Conservation (phyloP, 2,888 invertebrate species). For the Furcula furcula region DNA sequence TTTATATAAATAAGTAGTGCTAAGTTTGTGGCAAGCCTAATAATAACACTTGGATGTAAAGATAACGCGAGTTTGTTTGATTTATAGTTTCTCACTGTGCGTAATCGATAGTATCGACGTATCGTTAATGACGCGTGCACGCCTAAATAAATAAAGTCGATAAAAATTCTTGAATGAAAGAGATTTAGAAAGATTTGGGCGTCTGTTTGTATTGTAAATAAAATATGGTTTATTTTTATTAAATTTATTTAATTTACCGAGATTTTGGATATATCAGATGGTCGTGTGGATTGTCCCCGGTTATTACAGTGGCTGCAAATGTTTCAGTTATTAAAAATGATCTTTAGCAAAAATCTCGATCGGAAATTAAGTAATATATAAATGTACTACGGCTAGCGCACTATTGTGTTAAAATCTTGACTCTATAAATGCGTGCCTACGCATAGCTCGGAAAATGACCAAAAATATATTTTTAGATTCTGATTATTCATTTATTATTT, state of each 20-base stretch:
- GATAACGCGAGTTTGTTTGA: slow-evolving; percentile 37
- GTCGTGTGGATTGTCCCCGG: too few species aligned
- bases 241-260: slow-evolving; percentile 11
- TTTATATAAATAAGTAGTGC: too few species aligned
- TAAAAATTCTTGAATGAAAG: slow-evolving; percentile 31
- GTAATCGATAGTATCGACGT: slow-evolving; percentile 45
- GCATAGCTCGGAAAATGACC: too few species aligned
- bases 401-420: too few species aligned
- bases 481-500: too few species aligned
- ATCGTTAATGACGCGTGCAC: slow-evolving; percentile 49
- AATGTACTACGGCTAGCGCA: too few species aligned
- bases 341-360: too few species aligned
- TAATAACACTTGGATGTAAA: slow-evolving; percentile 5
- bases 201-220: slow-evolving; percentile 29
- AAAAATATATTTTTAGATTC: too few species aligned
- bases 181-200: slow-evolving; percentile 30
- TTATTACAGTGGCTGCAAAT: too few species aligned
- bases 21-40: neutral
- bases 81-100: slow-evolving; percentile 43
- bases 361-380: too few species aligned
- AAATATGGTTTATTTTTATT: slow-evolving; percentile 15
- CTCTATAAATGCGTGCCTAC: too few species aligned
- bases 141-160: slow-evolving; percentile 49
- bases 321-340: too few species aligned
- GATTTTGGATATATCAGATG: slow-evolving; percentile 1